These are phyloP conservation scores for Raillietiella orientalis DNA, from an alignment of 2,888 invertebrate genomes.

Conservation along the genomic window DNA sequence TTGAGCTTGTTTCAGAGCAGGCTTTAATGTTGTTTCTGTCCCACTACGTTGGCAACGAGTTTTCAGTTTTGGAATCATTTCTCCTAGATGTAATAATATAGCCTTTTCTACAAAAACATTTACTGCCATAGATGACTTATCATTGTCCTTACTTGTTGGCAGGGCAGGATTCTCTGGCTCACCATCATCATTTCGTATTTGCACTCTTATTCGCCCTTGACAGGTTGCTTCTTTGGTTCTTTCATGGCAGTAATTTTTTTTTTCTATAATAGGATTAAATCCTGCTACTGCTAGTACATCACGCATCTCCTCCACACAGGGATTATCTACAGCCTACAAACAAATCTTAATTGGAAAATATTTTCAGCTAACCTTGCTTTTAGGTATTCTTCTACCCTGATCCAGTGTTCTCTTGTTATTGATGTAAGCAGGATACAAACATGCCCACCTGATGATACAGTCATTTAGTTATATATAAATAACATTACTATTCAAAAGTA, in stretches of 20 bases:
- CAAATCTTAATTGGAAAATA: conserved; percentile 1
- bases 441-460: conserved; percentile 41
- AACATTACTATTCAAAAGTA: conserved; percentile 1
- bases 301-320: conserved; percentile 72
- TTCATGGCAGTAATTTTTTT: conserved; percentile 68
- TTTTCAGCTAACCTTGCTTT: conserved; percentile 21
- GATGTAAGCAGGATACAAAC: conserved; percentile 83
- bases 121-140: conserved; percentile 4
- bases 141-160: conserved; percentile 19
- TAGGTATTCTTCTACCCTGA: conserved; percentile 54
- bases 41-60: no score
- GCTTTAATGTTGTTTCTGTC: no score
- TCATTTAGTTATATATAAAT: conserved; percentile 1
- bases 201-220: conserved; percentile 66
- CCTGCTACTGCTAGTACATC: conserved; percentile 62
- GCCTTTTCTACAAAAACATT: conserved; percentile 25
- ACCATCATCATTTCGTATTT: conserved; percentile 68
- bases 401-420: conserved; percentile 71
- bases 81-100: conserved; percentile 37
- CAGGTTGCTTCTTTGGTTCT: conserved; percentile 53
- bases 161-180: conserved; percentile 31
- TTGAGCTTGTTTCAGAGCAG: no score
- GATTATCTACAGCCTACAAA: conserved; percentile 55
- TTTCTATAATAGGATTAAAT: conserved; percentile 45
- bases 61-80: conserved; percentile 69